phyloP scores from a whole-genome alignment of 2,888 invertebrate species.

The Tetheella fluctuosa region DNA sequence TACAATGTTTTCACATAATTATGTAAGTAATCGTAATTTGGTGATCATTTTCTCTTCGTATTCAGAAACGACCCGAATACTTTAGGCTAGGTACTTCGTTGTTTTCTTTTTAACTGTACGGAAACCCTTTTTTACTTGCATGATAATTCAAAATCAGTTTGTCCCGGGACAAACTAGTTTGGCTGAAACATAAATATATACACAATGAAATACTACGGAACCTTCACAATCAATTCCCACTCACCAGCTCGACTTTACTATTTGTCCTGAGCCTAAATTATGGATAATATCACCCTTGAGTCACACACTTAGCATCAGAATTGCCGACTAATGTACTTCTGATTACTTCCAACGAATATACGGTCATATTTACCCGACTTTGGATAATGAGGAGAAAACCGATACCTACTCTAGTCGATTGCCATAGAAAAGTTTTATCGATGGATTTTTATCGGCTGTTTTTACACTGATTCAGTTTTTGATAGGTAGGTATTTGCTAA shows the following conservation, averaged over 20 bases:
- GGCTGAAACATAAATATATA: no score
- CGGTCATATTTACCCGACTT: neutral
- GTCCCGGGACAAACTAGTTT: no score
- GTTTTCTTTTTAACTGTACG: no score
- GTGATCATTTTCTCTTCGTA: no score
- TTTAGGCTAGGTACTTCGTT: no score
- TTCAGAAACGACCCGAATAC: no score
- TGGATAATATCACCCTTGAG: slow-evolving; percentile 2
- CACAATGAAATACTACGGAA: neutral
- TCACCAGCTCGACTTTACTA: neutral
- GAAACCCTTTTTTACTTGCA: no score
- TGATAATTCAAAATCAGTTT: no score
- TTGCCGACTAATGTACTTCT: slow-evolving; percentile 11
- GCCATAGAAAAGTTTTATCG: neutral
- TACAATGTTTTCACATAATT: no score
- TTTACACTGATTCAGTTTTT: no score
- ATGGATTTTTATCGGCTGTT: neutral
- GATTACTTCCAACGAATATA: slow-evolving; percentile 9
- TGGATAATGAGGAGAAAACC: slow-evolving; percentile 1
- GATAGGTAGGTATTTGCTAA: no score
- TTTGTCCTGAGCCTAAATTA: slow-evolving; percentile 10
- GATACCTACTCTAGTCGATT: neutral
- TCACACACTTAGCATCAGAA: slow-evolving; percentile 8
- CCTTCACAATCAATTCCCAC: neutral
- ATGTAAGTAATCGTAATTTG: no score